phyloP scores from a whole-genome alignment of 1,140 invertebrate species.

The Bombus superbus region DNA sequence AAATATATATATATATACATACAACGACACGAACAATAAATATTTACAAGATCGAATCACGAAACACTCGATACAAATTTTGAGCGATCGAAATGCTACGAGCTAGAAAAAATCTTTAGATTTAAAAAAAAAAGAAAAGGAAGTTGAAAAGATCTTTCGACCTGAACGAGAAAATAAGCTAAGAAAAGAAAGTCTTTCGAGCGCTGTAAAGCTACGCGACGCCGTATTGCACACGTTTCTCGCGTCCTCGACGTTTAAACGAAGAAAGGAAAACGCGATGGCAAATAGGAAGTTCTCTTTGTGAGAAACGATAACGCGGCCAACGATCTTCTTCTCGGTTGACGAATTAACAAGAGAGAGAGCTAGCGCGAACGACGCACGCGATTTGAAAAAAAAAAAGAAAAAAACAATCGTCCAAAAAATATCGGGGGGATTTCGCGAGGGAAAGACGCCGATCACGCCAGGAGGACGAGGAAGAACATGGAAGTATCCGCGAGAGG shows the following conservation, averaged over 20 bases:
- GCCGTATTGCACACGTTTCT: constrained; percentile 29
- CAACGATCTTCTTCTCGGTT: background rate
- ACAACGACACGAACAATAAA: constrained; percentile 50
- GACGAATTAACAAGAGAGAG: background rate
- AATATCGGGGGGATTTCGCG: background rate
- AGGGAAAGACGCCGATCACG: background rate
- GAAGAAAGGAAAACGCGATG: constrained; percentile 24
- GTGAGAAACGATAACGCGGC: too few species aligned
- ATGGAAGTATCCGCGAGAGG: background rate
- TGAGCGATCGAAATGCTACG: constrained; percentile 25
- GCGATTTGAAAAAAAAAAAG: background rate
- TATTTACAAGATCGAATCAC: constrained; percentile 61
- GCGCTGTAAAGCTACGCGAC: background rate
- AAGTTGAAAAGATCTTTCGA: too few species aligned
- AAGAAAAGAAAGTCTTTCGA: background rate
- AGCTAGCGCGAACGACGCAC: background rate
- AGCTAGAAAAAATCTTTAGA: too few species aligned
- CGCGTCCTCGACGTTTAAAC: background rate
- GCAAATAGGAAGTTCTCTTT: background rate
- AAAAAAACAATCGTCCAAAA: background rate
- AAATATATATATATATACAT: constrained; percentile 66
- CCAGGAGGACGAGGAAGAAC: constrained; percentile 10
- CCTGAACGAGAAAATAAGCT: background rate
- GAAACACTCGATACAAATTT: constrained; percentile 15
- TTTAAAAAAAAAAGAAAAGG: too few species aligned